Percentiles rank a stretch among this genome's conserved stretches.
These are phyloP conservation scores for Struthidea cinerea DNA, from an alignment of 2,113 vertebrate genomes.

Conservation along the genomic window DNA sequence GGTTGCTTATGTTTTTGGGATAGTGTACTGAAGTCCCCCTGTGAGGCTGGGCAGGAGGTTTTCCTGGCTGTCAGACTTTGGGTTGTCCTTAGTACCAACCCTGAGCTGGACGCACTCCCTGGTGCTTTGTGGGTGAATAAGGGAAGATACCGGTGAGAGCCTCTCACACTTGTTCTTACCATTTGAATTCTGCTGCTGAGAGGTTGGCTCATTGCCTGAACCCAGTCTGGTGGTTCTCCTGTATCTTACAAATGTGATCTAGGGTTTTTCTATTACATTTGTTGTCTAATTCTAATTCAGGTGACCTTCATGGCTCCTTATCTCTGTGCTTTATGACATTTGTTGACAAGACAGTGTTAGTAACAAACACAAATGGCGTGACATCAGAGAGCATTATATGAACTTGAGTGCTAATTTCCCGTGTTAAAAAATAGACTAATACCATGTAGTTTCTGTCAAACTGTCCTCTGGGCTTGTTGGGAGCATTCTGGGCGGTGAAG, in stretches of 20 bases:
- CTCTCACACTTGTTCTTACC: not conserved
- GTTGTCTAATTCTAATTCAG: not conserved
- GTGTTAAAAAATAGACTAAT: not conserved
- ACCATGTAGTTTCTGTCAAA: not conserved
- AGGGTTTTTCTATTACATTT: not conserved
- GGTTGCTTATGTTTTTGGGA: not conserved
- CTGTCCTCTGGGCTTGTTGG: not conserved
- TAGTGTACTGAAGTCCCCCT: not conserved
- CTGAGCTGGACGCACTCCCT: not conserved
- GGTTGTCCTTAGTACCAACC: not conserved
- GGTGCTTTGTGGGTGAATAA: not conserved
- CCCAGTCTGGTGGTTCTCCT: not conserved
- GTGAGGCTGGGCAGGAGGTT: not conserved
- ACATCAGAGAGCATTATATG: not conserved
- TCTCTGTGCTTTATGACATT: not conserved
- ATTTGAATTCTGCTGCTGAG: not conserved
- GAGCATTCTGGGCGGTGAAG: not conserved
- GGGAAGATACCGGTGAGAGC: not conserved
- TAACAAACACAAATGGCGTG: rapidly evolving
- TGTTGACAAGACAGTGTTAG: not conserved
- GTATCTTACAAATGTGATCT: not conserved
- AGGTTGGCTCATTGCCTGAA: not conserved
- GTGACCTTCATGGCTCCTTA: not conserved
- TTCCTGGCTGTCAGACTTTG: not conserved
- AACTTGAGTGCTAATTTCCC: not conserved